A percentile compares a stretch with the other conserved stretches of the same genome.
Evolutionary conservation across 2,888 invertebrate species (phyloP).

Genomic region (Orchestes rusci): DNA sequence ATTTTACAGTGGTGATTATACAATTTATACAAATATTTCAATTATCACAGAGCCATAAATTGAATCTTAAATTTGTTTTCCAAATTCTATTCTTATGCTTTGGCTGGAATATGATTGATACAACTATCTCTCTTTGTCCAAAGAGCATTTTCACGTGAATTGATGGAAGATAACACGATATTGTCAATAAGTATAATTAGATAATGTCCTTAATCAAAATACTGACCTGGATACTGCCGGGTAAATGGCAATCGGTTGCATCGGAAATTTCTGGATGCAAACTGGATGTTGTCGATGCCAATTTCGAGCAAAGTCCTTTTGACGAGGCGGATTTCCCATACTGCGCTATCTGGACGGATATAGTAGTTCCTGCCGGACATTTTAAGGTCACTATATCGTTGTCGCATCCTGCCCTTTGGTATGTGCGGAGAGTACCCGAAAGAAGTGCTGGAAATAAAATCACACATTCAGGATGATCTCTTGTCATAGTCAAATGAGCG

Average conservation of each 20-base stretch:
- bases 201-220: no score
- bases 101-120: no score
- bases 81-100: no score
- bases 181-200: no score
- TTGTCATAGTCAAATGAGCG: no score
- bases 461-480: neutral
- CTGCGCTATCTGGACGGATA: conserved; percentile 85
- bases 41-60: no score
- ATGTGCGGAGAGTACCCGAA: conserved; percentile 82
- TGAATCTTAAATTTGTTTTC: no score
- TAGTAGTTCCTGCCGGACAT: conserved; percentile 87
- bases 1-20: no score
- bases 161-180: no score
- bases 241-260: conserved; percentile 68
- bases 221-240: conserved; percentile 71
- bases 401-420: conserved; percentile 88
- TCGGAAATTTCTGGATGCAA: conserved; percentile 44
- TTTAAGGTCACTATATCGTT: conserved; percentile 78
- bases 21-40: no score
- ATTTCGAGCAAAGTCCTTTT: conserved; percentile 36
- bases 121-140: no score
- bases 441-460: conserved; percentile 63
- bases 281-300: conserved; percentile 28
- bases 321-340: conserved; percentile 61
- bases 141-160: no score